phyloP scores from a whole-genome alignment of 2,797 vertebrate genomes.

The Pitangus sulphuratus region DNA sequence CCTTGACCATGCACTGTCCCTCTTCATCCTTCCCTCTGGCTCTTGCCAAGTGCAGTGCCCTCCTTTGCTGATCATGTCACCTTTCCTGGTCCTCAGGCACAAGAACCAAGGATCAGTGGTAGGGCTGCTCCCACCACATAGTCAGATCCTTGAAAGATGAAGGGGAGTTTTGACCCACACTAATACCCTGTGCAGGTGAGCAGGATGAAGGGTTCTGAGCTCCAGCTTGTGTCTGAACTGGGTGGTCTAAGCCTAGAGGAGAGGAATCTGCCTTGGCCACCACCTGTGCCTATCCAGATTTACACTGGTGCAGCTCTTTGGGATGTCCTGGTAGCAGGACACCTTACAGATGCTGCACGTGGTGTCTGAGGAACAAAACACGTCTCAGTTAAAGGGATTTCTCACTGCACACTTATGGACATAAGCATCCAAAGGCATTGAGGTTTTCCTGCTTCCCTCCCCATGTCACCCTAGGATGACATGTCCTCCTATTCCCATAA shows the following conservation, averaged over 20 bases:
- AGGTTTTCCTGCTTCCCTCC: not conserved
- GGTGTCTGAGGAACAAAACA: not conserved
- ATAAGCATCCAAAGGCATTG: not conserved
- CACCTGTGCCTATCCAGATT: not conserved
- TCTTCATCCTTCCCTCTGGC: not conserved
- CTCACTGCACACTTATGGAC: not conserved
- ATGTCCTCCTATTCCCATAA: not conserved
- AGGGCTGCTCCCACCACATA: not conserved
- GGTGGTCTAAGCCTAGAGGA: not conserved
- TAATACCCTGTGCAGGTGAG: not conserved
- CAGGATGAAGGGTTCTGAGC: not conserved
- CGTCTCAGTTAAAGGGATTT: not conserved
- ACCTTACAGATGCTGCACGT: rapidly evolving
- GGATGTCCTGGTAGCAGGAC: not conserved
- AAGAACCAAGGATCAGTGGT: not conserved
- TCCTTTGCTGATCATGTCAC: not conserved
- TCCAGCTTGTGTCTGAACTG: not conserved
- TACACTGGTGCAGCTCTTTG: not conserved
- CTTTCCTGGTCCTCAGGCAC: not conserved
- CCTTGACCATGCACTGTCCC: not conserved
- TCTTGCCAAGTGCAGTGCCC: not conserved
- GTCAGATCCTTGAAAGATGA: not conserved
- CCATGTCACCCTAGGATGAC: not conserved
- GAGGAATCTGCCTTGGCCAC: not conserved
- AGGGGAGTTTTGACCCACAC: rapidly evolving